Evolutionary conservation across 1,140 invertebrate species (phyloP).

Genomic region (Fragariocoptes setiger): DNA sequence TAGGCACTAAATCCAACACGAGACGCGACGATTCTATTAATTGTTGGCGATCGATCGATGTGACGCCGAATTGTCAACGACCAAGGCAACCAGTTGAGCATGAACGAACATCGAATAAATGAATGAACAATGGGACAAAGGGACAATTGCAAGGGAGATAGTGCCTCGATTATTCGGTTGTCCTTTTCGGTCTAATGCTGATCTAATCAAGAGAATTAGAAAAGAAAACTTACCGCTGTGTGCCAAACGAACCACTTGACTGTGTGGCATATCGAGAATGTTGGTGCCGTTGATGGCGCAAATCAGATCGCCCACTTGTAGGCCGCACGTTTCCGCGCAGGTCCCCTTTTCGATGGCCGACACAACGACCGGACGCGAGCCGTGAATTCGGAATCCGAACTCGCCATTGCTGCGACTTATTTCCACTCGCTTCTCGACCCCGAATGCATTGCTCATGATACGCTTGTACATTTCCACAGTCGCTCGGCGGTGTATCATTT

Average conservation of each 20-base stretch:
- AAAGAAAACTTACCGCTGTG: constrained; percentile 40
- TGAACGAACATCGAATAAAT: too few species aligned
- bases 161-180: too few species aligned
- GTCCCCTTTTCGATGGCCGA: constrained; percentile 44
- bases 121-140: too few species aligned
- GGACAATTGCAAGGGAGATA: too few species aligned
- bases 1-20: background rate
- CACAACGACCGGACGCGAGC: constrained; percentile 71
- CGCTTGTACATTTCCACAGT: constrained; percentile 60
- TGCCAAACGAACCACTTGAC: constrained; percentile 71
- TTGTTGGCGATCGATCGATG: background rate
- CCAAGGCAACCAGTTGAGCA: too few species aligned
- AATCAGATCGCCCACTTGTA: constrained; percentile 75
- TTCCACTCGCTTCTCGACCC: constrained; percentile 29
- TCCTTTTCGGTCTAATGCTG: too few species aligned
- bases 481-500: constrained; percentile 62
- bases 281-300: constrained; percentile 61
- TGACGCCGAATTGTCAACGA: background rate
- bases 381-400: constrained; percentile 79
- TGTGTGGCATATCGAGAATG: constrained; percentile 63
- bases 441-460: constrained; percentile 44
- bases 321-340: constrained; percentile 52
- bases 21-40: background rate
- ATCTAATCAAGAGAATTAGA: too few species aligned
- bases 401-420: constrained; percentile 40